Evolutionary conservation across 2,888 invertebrate genomes (phyloP), one percentile per base, ranked within the genome.

Genomic region (Scaptomyza parva): DNA sequence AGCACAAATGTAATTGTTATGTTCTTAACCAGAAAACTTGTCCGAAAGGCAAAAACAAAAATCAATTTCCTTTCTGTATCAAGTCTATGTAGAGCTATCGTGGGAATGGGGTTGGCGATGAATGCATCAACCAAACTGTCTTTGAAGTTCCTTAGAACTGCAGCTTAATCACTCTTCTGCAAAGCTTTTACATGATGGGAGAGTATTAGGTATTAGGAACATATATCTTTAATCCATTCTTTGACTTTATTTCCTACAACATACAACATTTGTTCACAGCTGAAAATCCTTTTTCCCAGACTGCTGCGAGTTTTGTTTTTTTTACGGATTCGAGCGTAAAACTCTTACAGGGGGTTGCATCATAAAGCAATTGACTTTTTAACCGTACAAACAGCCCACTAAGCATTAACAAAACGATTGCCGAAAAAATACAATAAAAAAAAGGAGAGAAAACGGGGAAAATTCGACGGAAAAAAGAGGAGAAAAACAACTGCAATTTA

Each of bases 361-460:
- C 82, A 73, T 88, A 76, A 88, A 86, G 30, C 81, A 76, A 88
- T 82, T 82, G 87, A 88, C 88, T 82, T 88, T 53, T 55, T 70
- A 70, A 82, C 65, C 66, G 61, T 74, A 37, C 61, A 68, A 62
- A 26, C 52, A 57, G 63, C 55, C 48, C 68, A 73, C 69, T 67
- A 67, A 58, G 57, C 57, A 68, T 73, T 75, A 60, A 65, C 66
- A 74, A 80, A 65, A 54, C 55, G 52, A 82, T 76, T 58, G 62
- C 55, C 63, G 30, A 62, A 75, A 77, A 58, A 70, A 62, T 20
- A 48, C 18, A 57, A 47, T 39, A 41, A 59, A 45, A 53, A 66
- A 57, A 58, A n/a, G n/a, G n/a, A n/a, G 5, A n/a, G 30, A 53
- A 53, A 55, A 20, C 30, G 54, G 22, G 41, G 22, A 73, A 81